Evolutionary conservation across 1,140 invertebrate species (phyloP).

Genomic region (Formica exsecta): DNA sequence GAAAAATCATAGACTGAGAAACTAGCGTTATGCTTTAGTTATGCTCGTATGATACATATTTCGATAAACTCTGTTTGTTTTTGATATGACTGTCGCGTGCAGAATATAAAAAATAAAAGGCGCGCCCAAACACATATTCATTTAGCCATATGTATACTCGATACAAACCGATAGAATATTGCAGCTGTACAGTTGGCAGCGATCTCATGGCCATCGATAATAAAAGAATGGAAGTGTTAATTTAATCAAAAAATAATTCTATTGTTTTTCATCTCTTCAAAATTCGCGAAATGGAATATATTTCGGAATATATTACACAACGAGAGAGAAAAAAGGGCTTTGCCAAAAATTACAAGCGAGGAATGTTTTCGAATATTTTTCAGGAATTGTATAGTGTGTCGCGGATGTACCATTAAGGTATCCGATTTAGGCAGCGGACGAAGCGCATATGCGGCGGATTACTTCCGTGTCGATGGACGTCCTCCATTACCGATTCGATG

Average conservation of each 20-base stretch:
- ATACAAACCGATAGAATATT: conserved; percentile 40
- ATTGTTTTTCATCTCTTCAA: conserved; percentile 40
- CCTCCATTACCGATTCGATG: conserved; percentile 90
- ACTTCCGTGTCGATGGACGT: conserved; percentile 89
- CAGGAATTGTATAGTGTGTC: conserved; percentile 95
- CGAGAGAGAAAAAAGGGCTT: background rate
- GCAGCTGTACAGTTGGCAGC: conserved; percentile 51
- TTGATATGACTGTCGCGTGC: conserved; percentile 26
- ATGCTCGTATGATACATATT: conserved; percentile 21
- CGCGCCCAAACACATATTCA: conserved; percentile 29
- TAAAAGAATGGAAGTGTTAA: conserved; percentile 64
- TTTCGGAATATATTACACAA: conserved; percentile 9
- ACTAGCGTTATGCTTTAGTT: conserved; percentile 35
- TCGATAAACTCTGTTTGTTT: conserved; percentile 54
- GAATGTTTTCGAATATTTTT: conserved; percentile 30
- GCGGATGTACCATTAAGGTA: conserved; percentile 93
- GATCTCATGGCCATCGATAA: conserved; percentile 47
- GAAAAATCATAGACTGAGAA: conserved; percentile 38
- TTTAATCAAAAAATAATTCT: conserved; percentile 55
- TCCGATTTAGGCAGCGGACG: conserved; percentile 92
- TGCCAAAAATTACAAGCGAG: conserved; percentile 4
- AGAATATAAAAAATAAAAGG: conserved; percentile 53
- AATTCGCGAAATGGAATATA: conserved; percentile 49
- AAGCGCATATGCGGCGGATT: conserved; percentile 90
- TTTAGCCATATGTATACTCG: conserved; percentile 20